Percentiles rank a stretch among this genome's conserved stretches.
Conservation (phyloP, 2,113 vertebrate species). For the human (Homo sapiens) region GRCh38 chr20:51557001-51557500, state of each 20-base stretch:
- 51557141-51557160: not conserved
- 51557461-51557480: not conserved
- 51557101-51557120: not conserved
- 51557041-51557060: fast-evolving
- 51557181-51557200: not conserved
- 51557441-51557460: not conserved
- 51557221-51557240: not conserved
- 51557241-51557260: not conserved
- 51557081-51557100: not conserved
- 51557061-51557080: not conserved
- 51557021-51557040: not conserved
- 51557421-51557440: fast-evolving
- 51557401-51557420: not conserved
- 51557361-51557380: fast-evolving
- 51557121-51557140: not conserved
- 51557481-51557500: too few relatives aligned
- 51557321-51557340: not conserved
- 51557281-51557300: not conserved
- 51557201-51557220: not conserved
- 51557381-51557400: not conserved
- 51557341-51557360: not conserved
- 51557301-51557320: not conserved
- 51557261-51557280: fast-evolving
- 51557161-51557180: not conserved
- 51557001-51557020: not conserved